These are phyloP conservation scores for Agonopterix alstromeriana DNA, from an alignment of 2,888 invertebrate genomes.

Conservation along the genomic window DNA sequence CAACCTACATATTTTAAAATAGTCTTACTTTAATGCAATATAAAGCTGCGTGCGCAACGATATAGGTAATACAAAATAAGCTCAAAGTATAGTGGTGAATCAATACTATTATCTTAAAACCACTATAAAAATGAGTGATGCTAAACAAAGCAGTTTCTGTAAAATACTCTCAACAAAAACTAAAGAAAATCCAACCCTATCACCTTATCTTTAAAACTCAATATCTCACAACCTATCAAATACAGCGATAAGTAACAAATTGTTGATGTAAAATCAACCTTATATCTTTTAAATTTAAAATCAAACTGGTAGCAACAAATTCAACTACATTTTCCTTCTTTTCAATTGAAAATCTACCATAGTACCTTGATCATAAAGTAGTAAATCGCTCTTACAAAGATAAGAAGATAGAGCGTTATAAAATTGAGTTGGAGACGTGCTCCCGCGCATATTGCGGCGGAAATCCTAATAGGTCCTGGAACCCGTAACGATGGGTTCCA, in stretches of 20 bases:
- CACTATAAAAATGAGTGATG: conserved; percentile 69
- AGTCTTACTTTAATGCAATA: too few species aligned
- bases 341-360: neutral
- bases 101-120: conserved; percentile 74
- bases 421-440: conserved; percentile 30
- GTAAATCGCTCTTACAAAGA: too few species aligned
- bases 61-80: neutral
- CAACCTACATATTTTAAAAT: too few species aligned
- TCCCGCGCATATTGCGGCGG: conserved; percentile 65
- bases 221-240: neutral
- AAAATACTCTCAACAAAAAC: conserved; percentile 20
- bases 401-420: neutral
- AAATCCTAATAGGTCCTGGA: conserved; percentile 75
- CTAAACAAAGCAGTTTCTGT: conserved; percentile 48
- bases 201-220: neutral
- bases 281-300: conserved; percentile 10
- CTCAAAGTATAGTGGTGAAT: conserved; percentile 40
- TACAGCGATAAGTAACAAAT: conserved; percentile 4
- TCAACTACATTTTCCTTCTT: neutral
- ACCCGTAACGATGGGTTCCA: conserved; percentile 69
- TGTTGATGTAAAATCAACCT: conserved; percentile 29
- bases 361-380: neutral
- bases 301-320: neutral
- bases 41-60: neutral
- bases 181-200: neutral